phyloP scores from a whole-genome alignment of 64 coral and sea anemone genomes.

The Stichodactyla helianthus region DNA sequence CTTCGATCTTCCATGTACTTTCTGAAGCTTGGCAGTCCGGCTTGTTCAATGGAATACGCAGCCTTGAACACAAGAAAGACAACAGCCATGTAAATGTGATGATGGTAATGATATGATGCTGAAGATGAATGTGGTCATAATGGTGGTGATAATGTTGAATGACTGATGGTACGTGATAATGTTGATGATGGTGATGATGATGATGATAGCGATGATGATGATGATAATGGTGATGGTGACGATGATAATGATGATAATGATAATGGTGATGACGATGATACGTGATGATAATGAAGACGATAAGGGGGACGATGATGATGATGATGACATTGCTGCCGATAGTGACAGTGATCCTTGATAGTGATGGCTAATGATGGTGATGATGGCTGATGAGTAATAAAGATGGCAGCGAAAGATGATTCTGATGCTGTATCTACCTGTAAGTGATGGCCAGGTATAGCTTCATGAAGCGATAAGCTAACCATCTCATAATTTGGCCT shows the following conservation, averaged over 20 bases:
- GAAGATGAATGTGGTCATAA: background rate
- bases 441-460: slow-evolving; percentile 54
- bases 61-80: slow-evolving; percentile 19
- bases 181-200: too few relatives aligned
- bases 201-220: too few relatives aligned
- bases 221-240: too few relatives aligned
- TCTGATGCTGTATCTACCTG: slow-evolving; percentile 22
- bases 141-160: background rate
- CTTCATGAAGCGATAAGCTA: slow-evolving; percentile 48
- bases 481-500: slow-evolving; percentile 66
- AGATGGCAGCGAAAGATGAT: too few relatives aligned
- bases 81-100: background rate
- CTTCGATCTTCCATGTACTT: slow-evolving; percentile 59
- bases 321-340: background rate
- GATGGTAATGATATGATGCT: background rate
- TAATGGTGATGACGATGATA: background rate
- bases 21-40: slow-evolving; percentile 52
- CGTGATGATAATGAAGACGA: background rate
- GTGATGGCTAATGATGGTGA: too few relatives aligned
- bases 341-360: too few relatives aligned
- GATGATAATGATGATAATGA: background rate
- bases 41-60: slow-evolving; percentile 72
- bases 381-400: too few relatives aligned
- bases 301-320: background rate
- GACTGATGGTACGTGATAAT: too few relatives aligned